Base-by-base conservation (phyloP, 2,113 vertebrate genomes). In the Oryzias woworae region DNA sequence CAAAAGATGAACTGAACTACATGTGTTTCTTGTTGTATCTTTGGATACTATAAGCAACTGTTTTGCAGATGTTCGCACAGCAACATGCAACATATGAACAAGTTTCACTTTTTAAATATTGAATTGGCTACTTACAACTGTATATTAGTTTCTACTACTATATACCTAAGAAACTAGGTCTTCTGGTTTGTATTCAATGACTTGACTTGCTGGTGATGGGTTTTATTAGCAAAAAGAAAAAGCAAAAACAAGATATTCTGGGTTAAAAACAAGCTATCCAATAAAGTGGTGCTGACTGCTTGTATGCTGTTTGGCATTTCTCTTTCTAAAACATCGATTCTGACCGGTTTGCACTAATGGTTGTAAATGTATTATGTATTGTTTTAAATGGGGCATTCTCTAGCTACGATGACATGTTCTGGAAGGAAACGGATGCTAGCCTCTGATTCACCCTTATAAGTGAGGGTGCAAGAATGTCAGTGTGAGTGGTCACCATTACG, bases 241-340 rank as follows among this genome's bases (percentile, higher is more conserved):
- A 73, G 26, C 53, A 60, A 61, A 60, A 54, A 23, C 49, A 65
- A 44, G 45, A 47, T 20, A 18, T 68, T 80, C 8, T 57, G 8
- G 8, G n/a, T 51, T n/a, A 10, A 47, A 50, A 64, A 41, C 7
- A 24, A 36, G 60, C 42, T 58, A 49, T 31, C 24, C 14, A 66
- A 60, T 14, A 64, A 59, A 55, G 17, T 4, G 55, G 31, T 58
- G 31, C 5, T 56, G 47, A 28, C 24, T 61, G 61, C 31, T 48
- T 69, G 36, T 69, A 17, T 4, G 0, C 50, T 69, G 28, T 63
- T 76, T 31, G 59, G 54, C 66, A 74, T 81, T 82, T 67, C 73
- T 77, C 63, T 73, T 78, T 14, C 71, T 58, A 82, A 81, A 75
- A 54, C 72, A 82, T 82, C 78, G 63, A 83, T 69, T 70, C 69